Percentiles rank a stretch among this genome's conserved stretches.
phyloP scores from a whole-genome alignment of 2,113 vertebrate species.

The Morone chrysops region DNA sequence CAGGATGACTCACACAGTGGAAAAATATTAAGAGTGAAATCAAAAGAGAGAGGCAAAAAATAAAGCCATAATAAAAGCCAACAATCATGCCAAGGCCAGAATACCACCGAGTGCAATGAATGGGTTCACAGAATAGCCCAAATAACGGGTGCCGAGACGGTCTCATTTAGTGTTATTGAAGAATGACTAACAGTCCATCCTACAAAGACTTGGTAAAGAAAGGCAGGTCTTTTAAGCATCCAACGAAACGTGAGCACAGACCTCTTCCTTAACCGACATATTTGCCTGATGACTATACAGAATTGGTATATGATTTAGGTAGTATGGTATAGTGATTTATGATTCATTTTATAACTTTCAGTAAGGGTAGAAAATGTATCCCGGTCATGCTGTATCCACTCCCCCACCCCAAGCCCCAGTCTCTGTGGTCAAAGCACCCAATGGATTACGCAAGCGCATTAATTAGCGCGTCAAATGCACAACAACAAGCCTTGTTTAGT shows the following conservation, averaged over 20 bases:
- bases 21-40: background rate
- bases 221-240: background rate
- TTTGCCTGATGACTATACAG: background rate
- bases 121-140: background rate
- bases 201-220: background rate
- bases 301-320: background rate
- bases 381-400: background rate
- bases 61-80: background rate
- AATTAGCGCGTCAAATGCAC: slow-evolving; percentile 62
- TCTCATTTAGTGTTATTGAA: background rate
- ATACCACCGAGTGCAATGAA: background rate
- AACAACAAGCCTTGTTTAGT: slow-evolving; percentile 58
- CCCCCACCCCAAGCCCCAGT: background rate
- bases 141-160: background rate
- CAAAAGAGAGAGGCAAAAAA: background rate
- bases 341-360: background rate
- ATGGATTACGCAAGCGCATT: slow-evolving; percentile 65
- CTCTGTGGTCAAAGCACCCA: slow-evolving; percentile 34
- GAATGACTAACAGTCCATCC: background rate
- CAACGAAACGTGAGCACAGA: background rate
- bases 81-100: background rate
- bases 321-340: background rate
- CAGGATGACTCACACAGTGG: background rate
- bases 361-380: background rate
- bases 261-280: no score